These are phyloP conservation scores for Panagrolaimus sp. DNA, from an alignment of 1,140 invertebrate genomes.

Conservation along the genomic window DNA sequence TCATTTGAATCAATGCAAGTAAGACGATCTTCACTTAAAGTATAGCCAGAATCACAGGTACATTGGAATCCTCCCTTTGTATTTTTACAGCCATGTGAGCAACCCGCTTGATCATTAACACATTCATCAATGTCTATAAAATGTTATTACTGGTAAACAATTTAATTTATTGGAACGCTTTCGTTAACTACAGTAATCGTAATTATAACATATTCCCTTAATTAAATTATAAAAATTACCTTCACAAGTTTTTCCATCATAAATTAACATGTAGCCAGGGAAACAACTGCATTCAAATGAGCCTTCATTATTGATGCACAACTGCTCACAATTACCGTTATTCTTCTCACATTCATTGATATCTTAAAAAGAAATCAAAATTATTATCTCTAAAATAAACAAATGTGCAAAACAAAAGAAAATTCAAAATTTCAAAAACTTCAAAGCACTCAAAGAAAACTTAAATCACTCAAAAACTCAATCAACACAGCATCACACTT, in stretches of 20 bases:
- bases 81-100: constrained; percentile 68
- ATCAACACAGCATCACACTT: background rate
- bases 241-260: constrained; percentile 59
- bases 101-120: constrained; percentile 20
- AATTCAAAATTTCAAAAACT: background rate
- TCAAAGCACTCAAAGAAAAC: background rate
- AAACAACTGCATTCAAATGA: constrained; percentile 60
- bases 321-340: constrained; percentile 59
- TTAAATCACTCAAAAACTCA: too few species aligned
- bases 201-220: too few species aligned
- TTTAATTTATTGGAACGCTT: too few species aligned
- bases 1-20: constrained; percentile 78
- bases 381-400: background rate
- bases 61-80: constrained; percentile 82
- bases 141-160: too few species aligned
- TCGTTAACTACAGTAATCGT: too few species aligned
- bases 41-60: constrained; percentile 65
- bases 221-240: too few species aligned
- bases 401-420: constrained; percentile 7
- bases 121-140: constrained; percentile 50
- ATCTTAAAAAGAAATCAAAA: constrained; percentile 49
- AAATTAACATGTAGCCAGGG: constrained; percentile 58
- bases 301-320: constrained; percentile 60
- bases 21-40: constrained; percentile 47
- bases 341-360: constrained; percentile 60